Conservation (phyloP, 1,140 invertebrate genomes). For the Helicoverpa zea region DNA sequence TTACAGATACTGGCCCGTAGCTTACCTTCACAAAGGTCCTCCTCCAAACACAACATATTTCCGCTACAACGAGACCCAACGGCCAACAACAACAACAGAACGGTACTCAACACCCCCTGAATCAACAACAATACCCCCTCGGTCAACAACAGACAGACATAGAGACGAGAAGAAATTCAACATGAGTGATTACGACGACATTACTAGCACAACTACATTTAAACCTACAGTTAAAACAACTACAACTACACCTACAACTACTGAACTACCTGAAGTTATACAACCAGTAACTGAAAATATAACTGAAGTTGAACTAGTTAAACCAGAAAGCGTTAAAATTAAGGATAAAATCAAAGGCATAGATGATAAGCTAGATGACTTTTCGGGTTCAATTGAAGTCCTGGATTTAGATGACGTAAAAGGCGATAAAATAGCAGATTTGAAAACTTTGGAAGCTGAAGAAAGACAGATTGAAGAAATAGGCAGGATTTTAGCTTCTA, state of each 20-base stretch:
- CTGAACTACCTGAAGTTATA: conserved; percentile 53
- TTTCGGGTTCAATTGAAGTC: conserved; percentile 80
- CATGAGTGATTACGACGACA: conserved; percentile 58
- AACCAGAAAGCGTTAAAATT: conserved; percentile 56
- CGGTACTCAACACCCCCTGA: conserved; percentile 46
- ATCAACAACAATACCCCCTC: conserved; percentile 3
- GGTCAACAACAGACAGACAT: conserved; percentile 52
- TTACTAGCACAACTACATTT: conserved; percentile 42
- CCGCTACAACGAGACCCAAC: conserved; percentile 77
- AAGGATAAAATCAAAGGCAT: conserved; percentile 75
- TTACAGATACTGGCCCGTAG: conserved; percentile 85
- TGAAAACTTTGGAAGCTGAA: conserved; percentile 83
- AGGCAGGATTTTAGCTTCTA: conserved; percentile 78
- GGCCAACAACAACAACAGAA: conserved; percentile 62
- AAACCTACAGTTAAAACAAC: conserved; percentile 42
- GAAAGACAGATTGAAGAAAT: conserved; percentile 86
- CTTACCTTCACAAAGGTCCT: conserved; percentile 84
- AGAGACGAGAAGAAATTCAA: conserved; percentile 70
- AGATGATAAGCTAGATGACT: conserved; percentile 82
- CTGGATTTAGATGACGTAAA: conserved; percentile 82
- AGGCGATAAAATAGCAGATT: conserved; percentile 73
- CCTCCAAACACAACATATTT: conserved; percentile 85
- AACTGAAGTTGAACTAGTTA: conserved; percentile 59
- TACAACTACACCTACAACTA: conserved; percentile 58
- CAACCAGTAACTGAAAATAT: conserved; percentile 50